phyloP scores from a whole-genome alignment of 2,113 vertebrate genomes.

The Sander vitreus region DNA sequence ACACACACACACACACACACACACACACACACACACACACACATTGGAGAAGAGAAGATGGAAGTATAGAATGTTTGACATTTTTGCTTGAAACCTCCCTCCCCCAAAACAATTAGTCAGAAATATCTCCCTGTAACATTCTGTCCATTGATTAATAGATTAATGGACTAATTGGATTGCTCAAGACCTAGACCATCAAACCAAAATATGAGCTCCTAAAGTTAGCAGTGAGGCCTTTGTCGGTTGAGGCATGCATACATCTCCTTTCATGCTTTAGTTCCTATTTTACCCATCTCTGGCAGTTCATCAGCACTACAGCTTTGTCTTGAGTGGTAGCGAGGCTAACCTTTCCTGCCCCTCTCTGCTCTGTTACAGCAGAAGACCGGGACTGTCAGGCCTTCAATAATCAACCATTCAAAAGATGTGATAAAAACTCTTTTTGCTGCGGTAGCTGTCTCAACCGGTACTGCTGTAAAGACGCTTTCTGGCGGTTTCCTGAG shows the following conservation, averaged over 20 bases:
- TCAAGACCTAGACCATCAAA: not conserved
- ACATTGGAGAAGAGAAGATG: not conserved
- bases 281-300: not conserved
- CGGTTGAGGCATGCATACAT: not conserved
- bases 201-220: not conserved
- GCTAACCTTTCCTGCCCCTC: not conserved
- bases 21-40: not conserved
- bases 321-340: not conserved
- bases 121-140: not conserved
- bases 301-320: not conserved
- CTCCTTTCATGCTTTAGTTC: not conserved
- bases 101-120: not conserved
- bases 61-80: not conserved
- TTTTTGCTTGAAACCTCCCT: not conserved
- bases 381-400: constrained; percentile 36
- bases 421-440: rapidly evolving
- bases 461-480: constrained; percentile 58
- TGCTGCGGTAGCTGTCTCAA: constrained; percentile 73
- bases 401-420: rapidly evolving
- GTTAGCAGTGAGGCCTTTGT: not conserved
- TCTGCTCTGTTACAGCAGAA: constrained; percentile 45
- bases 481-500: rapidly evolving
- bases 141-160: not conserved
- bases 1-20: not conserved
- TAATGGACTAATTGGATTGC: not conserved